phyloP scores from a whole-genome alignment of 2,888 invertebrate genomes.

The Anthophora plumipes region DNA sequence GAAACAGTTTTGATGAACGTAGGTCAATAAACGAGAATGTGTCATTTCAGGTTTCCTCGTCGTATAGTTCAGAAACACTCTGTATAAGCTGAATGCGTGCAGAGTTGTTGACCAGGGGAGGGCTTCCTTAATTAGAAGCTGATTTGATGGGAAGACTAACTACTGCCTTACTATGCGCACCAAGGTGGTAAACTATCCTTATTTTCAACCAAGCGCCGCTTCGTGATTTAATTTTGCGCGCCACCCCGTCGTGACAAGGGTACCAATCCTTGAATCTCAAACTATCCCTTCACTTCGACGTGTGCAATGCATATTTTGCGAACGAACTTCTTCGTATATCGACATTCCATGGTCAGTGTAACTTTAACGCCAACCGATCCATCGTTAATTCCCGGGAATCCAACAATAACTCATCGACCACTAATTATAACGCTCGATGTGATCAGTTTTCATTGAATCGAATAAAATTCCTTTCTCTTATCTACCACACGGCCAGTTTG shows the following conservation, averaged over 20 bases:
- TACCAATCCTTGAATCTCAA: background rate
- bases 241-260: background rate
- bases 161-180: conserved; percentile 52
- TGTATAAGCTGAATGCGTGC: conserved; percentile 32
- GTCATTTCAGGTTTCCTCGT: no score
- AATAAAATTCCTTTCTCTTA: conserved; percentile 33
- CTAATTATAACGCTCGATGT: conserved; percentile 46
- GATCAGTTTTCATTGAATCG: conserved; percentile 30
- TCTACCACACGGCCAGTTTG: conserved; percentile 5
- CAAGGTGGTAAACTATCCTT: conserved; percentile 44
- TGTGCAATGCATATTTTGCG: background rate
- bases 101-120: conserved; percentile 55
- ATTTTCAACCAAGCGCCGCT: conserved; percentile 25
- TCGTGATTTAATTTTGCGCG: conserved; percentile 25
- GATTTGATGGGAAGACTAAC: conserved; percentile 60
- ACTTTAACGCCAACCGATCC: conserved; percentile 28
- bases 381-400: conserved; percentile 27
- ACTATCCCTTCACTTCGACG: background rate
- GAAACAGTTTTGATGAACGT: no score
- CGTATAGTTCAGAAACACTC: no score
- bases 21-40: no score
- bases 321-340: background rate
- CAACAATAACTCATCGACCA: conserved; percentile 40
- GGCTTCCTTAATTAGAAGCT: conserved; percentile 63
- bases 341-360: background rate